These are phyloP conservation scores for Phrynosoma blainvillii DNA, from an alignment of 2,113 vertebrate species.

Conservation along the genomic window DNA sequence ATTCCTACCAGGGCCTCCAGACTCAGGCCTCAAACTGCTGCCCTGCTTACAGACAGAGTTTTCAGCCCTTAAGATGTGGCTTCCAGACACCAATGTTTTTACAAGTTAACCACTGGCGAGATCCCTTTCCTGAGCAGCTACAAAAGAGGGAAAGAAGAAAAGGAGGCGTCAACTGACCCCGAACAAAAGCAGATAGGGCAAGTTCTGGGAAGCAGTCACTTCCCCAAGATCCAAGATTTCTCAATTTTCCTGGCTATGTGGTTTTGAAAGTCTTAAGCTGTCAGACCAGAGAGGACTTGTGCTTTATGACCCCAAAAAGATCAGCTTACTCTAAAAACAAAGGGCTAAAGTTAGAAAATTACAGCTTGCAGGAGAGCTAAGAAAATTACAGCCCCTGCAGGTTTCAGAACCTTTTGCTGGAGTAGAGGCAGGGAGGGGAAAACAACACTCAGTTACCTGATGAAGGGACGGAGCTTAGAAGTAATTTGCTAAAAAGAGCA, in stretches of 20 bases:
- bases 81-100: neutral
- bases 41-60: neutral
- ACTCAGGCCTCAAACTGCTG: neutral
- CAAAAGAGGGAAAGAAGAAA: neutral
- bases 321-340: slow-evolving; percentile 60
- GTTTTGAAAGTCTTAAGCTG: neutral
- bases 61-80: neutral
- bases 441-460: neutral
- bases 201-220: neutral
- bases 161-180: neutral
- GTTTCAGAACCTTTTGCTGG: neutral
- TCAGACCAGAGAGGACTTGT: neutral
- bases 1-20: neutral
- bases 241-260: neutral
- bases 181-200: neutral
- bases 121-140: neutral
- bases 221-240: neutral
- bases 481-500: neutral
- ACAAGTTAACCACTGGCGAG: neutral
- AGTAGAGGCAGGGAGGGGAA: neutral
- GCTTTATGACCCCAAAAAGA: neutral
- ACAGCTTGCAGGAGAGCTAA: slow-evolving; percentile 24
- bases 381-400: slow-evolving; percentile 18
- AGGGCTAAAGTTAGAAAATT: slow-evolving; percentile 59
- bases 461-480: neutral